Base-by-base conservation (phyloP, 2,888 invertebrate species). In the Andrena praecox region DNA sequence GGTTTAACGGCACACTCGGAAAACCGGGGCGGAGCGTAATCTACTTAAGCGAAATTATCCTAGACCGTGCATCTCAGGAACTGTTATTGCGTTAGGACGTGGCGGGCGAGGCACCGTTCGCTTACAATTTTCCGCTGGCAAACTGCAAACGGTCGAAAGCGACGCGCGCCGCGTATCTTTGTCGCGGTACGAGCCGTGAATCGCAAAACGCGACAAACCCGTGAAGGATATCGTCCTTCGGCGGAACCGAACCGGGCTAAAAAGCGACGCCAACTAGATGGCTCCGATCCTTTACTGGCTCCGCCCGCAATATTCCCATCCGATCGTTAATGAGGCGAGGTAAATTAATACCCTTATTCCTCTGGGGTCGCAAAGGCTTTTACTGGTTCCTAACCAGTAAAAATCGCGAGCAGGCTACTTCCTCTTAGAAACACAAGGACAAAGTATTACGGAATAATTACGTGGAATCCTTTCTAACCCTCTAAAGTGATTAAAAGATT, bases 331-430 rank as follows among this genome's bases (percentile, higher is more conserved):
- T 77, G 77, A 78, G 42, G 52, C 60, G 27, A 48, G 8, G 59
- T 77, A 78, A 77, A 78, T 77, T 78, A 77, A 78, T 77, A 77
- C 52, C 24, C 67, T 62, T 77, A 78, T 78, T 78, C 77, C 77
- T 52, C 77, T 24, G 3, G 77, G 24, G 60, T 31, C 67, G 60
- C 50, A 67, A 67, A 77, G 50, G 35, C 67, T 66, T 59, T 59
- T 75, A 29, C 29, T 29, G 29, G 29, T 29, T 29, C 29, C 29
- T 16, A 12, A 42, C 42, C 42, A 1, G 12, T 42, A 42, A 42
- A 42, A 42, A 42, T 42, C 42, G 16, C 16, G 16, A 42, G 5
- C 16, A 42, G 16, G 5, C 42, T 16, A 42, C 35, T 27, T 10
- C 70, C 12, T 3, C 20, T 3, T 56, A 1, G 56, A 10, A 56